A percentile compares a stretch with the other conserved stretches of the same genome.
Conservation (phyloP, 2,888 invertebrate genomes). For the Willowsia nigromaculata region DNA sequence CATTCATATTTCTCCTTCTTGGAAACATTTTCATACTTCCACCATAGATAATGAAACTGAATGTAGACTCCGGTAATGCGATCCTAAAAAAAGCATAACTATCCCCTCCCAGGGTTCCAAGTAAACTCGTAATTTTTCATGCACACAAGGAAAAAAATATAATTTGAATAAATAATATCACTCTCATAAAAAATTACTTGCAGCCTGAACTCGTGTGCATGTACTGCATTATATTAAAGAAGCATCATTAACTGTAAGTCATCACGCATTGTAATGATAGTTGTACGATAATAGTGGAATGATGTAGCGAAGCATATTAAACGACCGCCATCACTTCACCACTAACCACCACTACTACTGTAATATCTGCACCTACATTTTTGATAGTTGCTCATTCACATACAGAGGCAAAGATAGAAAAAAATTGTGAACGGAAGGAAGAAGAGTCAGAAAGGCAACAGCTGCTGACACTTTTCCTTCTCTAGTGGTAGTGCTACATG, state of each 20-base stretch:
- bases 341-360: background rate
- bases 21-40: background rate
- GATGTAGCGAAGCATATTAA: background rate
- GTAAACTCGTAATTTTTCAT: background rate
- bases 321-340: conserved; percentile 10
- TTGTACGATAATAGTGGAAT: background rate
- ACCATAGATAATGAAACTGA: background rate
- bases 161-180: background rate
- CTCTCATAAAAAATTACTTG: background rate
- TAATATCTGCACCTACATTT: background rate
- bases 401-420: too few relatives aligned
- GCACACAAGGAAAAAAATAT: background rate
- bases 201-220: background rate
- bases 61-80: background rate
- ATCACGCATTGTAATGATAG: background rate
- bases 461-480: conserved; percentile 60
- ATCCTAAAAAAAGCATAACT: background rate
- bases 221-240: background rate
- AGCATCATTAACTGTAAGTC: background rate
- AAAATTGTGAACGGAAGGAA: conserved; percentile 23
- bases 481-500: background rate
- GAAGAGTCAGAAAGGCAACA: conserved; percentile 58
- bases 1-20: background rate
- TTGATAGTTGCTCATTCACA: background rate
- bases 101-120: background rate